Conservation (phyloP, 1,140 invertebrate genomes). For the Sipha flava region DNA sequence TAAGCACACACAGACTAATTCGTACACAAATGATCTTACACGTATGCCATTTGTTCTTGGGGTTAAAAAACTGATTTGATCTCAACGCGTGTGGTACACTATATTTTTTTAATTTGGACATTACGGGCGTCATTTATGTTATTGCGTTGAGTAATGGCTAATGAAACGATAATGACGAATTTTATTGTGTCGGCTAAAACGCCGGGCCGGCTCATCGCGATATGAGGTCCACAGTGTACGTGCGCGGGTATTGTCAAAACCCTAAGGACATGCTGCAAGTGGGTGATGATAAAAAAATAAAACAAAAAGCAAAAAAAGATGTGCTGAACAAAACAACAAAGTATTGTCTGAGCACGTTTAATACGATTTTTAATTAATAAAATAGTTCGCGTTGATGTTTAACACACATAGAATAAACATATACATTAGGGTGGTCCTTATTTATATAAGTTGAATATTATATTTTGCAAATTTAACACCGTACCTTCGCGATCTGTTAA, state of each 20-base stretch:
- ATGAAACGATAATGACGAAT: conserved; percentile 1
- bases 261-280: neutral
- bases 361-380: too few species aligned
- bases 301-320: neutral
- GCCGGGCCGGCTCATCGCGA: neutral
- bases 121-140: conserved; percentile 21
- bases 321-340: neutral
- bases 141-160: conserved; percentile 2
- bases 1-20: neutral
- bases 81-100: conserved; percentile 12
- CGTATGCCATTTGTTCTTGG: neutral
- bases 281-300: too few species aligned
- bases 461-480: too few species aligned
- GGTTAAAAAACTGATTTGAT: conserved; percentile 28
- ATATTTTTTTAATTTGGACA: conserved; percentile 2
- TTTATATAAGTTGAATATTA: too few species aligned
- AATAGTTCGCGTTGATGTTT: too few species aligned
- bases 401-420: too few species aligned
- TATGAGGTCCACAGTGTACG: neutral
- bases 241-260: neutral
- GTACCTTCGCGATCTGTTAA: too few species aligned
- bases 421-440: too few species aligned
- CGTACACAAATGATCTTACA: neutral
- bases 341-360: too few species aligned
- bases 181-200: conserved; percentile 12